Percentiles rank a stretch among this genome's conserved stretches.
phyloP scores from a whole-genome alignment of 2,797 vertebrate genomes.

The Sciurus carolinensis region DNA sequence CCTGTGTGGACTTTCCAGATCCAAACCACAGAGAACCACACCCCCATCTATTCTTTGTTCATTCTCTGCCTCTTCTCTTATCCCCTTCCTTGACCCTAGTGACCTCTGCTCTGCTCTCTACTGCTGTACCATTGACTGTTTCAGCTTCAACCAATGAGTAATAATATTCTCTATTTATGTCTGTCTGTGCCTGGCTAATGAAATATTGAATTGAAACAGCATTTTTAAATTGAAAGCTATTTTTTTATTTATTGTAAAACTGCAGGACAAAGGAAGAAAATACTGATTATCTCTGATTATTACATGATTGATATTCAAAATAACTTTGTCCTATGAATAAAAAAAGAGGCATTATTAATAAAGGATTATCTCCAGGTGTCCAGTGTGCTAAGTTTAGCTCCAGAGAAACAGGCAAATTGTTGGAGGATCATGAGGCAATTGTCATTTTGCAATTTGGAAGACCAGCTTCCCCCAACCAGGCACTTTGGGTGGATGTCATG shows the following conservation, averaged over 20 bases:
- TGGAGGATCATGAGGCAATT: not conserved
- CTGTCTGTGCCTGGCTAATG: not conserved
- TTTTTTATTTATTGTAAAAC: not conserved
- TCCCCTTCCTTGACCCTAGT: no score
- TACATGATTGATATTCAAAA: not conserved
- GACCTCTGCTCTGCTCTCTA: no score
- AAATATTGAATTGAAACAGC: not conserved
- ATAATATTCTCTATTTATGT: not conserved
- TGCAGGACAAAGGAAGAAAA: not conserved
- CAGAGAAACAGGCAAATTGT: not conserved
- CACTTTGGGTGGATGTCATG: not conserved
- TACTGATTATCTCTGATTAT: not conserved
- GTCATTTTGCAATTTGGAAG: not conserved
- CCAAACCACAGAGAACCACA: no score
- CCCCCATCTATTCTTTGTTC: no score
- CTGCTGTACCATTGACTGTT: no score
- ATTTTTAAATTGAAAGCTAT: not conserved
- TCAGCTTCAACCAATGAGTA: no score
- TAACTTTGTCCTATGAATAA: not conserved
- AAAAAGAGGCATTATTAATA: not conserved
- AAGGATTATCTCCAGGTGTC: not conserved
- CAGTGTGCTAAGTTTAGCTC: rapidly evolving
- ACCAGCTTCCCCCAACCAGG: no score
- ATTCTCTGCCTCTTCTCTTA: no score
- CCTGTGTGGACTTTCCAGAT: no score